Percentiles rank a stretch among this genome's conserved stretches.
These are phyloP conservation scores for Ceuthmochares aereus DNA, from an alignment of 2,113 vertebrate species.

Conservation along the genomic window DNA sequence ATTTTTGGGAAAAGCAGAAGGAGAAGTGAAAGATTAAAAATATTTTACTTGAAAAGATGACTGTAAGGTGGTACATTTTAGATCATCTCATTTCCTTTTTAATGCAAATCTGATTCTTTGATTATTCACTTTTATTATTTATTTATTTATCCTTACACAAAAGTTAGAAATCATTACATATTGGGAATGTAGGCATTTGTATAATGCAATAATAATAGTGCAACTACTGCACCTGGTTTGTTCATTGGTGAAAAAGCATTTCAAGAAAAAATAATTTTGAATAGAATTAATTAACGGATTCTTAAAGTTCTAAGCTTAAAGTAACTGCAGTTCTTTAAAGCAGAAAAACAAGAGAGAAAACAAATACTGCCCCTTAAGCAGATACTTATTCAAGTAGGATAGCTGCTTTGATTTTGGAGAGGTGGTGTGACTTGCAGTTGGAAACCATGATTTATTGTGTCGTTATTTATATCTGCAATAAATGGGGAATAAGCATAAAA, in stretches of 20 bases:
- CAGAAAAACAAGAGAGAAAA: constrained; percentile 49
- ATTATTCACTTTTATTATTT: constrained; percentile 26
- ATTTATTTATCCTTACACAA: background rate
- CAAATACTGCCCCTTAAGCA: constrained; percentile 48
- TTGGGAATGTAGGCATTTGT: background rate
- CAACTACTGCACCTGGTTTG: background rate
- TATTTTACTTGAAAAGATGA: background rate
- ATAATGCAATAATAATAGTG: background rate
- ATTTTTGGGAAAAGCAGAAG: background rate
- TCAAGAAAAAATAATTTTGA: constrained; percentile 18
- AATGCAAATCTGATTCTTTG: constrained; percentile 32
- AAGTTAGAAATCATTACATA: background rate
- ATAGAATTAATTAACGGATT: constrained; percentile 1
- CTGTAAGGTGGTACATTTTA: background rate
- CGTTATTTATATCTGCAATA: constrained; percentile 33
- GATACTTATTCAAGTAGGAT: constrained; percentile 42
- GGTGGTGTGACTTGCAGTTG: constrained; percentile 1
- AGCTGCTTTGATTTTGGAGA: constrained; percentile 51
- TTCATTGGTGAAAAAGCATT: background rate
- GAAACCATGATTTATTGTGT: constrained; percentile 37
- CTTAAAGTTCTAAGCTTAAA: background rate
- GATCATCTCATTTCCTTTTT: constrained; percentile 16
- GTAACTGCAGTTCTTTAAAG: constrained; percentile 35
- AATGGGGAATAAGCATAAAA: constrained; percentile 49
- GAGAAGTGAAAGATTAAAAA: background rate